Evolutionary conservation across 2,113 vertebrate genomes (phyloP).

Genomic region (cattle (Bos taurus)): ARS-UCD2.0 NC_037334.1:46086501-46087000

Average conservation of each 20-base stretch:
- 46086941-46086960: not conserved
- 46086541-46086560: not conserved
- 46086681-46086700: not conserved
- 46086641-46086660: conserved; percentile 14
- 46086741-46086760: not conserved
- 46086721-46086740: not conserved
- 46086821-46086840: not conserved
- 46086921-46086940: not conserved
- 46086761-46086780: accelerated
- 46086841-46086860: not conserved
- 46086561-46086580: not conserved
- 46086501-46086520: not conserved
- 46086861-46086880: not conserved
- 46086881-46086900: not conserved
- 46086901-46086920: not conserved
- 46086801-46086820: not conserved
- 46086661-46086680: not conserved
- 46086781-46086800: not conserved
- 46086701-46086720: not conserved
- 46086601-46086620: not conserved
- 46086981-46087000: not conserved
- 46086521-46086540: not conserved
- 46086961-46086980: not conserved
- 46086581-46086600: not conserved
- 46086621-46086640: not conserved